A percentile compares a stretch with the other conserved stretches of the same genome.
Evolutionary conservation across 2,797 vertebrate genomes (phyloP).

Genomic region (Sphenopsis melanotis): DNA sequence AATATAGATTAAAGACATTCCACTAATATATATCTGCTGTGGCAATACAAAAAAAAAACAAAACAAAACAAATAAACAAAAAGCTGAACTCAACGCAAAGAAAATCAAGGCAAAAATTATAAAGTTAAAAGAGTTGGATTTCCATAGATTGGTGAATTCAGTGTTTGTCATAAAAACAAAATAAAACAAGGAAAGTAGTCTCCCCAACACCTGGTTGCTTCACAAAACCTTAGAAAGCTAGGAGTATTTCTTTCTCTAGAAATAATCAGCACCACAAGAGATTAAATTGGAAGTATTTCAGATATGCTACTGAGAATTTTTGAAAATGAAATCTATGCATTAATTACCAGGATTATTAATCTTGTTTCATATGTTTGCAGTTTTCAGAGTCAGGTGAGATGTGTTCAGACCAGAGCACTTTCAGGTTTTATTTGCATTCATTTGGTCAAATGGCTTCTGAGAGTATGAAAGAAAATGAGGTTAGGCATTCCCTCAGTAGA

Average conservation of each 20-base stretch:
- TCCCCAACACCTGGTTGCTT: not conserved
- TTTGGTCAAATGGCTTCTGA: not conserved
- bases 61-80: not conserved
- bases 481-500: not conserved
- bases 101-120: not conserved
- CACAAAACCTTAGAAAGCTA: not conserved
- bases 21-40: not conserved
- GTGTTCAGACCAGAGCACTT: not conserved
- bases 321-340: not conserved
- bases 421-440: not conserved
- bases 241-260: not conserved
- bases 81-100: accelerated
- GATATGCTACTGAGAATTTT: not conserved
- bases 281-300: not conserved
- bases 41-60: not conserved
- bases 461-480: not conserved
- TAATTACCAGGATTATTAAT: not conserved
- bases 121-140: not conserved
- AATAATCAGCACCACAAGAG: not conserved
- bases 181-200: not conserved
- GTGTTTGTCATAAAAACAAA: not conserved
- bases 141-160: not conserved
- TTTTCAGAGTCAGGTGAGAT: accelerated
- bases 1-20: not conserved
- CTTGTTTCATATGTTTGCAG: not conserved